Base-by-base conservation (phyloP, 1,140 invertebrate genomes). In the Listronotus oregonensis region DNA sequence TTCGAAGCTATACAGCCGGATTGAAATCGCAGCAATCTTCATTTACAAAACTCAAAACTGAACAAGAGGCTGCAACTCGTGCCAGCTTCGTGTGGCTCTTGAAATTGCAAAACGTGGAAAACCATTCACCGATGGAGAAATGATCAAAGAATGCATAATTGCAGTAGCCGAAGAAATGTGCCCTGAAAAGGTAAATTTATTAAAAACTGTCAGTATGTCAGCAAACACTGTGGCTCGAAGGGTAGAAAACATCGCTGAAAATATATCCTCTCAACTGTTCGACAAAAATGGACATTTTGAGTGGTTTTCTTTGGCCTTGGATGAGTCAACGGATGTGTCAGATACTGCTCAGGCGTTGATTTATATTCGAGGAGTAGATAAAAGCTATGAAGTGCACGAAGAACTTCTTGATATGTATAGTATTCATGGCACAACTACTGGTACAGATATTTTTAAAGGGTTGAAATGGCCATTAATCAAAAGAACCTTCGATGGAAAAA, bases 251-350 rank as follows among this genome's bases (percentile, higher is more conserved):
- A 40, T 12, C 10, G 39, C 10, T 12, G 39, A 40, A 14, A 40
- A 12, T 14, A 40, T 12, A 12, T 40, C 10, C 10, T 40, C 39
- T 12, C 10, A 10, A 40, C 10, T 40, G n/a, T 40, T 10, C 10
- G 2, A 40, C n/a, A 12, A 12, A 12, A 12, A 40, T 46, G 59
- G 65, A 59, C 50, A 66, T 50, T 43, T 27, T 51, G 74, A 51
- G 75, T 77, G 44, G 55, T 71, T 67, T 77, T 50, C 74, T 62
- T 32, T 77, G 37, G 74, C 73, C 54, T 67, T 75, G 58, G 75
- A 78, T 72, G 74, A 78, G 69, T 70, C 64, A 42, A 77, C 68
- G 40, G 74, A 79, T 66, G 64, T 77, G 56, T 68, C 62, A 58
- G 73, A 77, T 66, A 69, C 66, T 44, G 66, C 71, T 66, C 66